phyloP scores from a whole-genome alignment of 2,888 invertebrate species.

The Ormia ochracea region DNA sequence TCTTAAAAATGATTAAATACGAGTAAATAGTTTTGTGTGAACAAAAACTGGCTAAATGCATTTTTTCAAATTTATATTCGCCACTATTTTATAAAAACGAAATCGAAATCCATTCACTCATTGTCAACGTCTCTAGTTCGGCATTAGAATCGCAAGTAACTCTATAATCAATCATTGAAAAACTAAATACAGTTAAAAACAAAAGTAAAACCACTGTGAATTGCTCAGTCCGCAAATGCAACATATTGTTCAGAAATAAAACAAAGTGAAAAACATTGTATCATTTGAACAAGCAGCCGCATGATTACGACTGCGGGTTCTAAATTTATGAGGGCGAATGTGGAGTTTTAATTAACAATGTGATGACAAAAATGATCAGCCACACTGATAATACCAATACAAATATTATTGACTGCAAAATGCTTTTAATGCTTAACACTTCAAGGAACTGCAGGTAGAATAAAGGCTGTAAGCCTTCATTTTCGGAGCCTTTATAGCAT shows the following conservation, averaged over 20 bases:
- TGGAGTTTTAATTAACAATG: conserved; percentile 29
- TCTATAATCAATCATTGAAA: too few relatives aligned
- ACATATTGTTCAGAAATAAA: background rate
- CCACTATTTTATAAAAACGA: too few relatives aligned
- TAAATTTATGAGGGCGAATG: conserved; percentile 41
- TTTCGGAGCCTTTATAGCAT: background rate
- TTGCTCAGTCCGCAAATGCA: background rate
- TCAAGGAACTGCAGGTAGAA: conserved; percentile 36
- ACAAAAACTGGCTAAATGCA: too few relatives aligned
- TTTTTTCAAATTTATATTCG: too few relatives aligned
- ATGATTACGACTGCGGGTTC: conserved; percentile 2
- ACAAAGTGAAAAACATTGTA: background rate
- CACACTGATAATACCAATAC: conserved; percentile 9
- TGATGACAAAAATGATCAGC: conserved; percentile 52
- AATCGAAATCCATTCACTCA: too few relatives aligned
- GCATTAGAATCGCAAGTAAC: too few relatives aligned
- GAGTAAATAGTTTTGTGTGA: too few relatives aligned
- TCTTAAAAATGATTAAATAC: too few relatives aligned
- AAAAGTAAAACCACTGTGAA: too few relatives aligned
- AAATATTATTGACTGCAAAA: background rate
- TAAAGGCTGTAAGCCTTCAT: background rate
- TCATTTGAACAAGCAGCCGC: background rate
- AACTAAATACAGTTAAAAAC: too few relatives aligned
- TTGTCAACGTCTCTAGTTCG: too few relatives aligned
- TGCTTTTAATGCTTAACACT: conserved; percentile 43